Evolutionary conservation across 2,888 invertebrate genomes (phyloP), one percentile per base, ranked within the genome.

Genomic region (Pantelozetes paolii): DNA sequence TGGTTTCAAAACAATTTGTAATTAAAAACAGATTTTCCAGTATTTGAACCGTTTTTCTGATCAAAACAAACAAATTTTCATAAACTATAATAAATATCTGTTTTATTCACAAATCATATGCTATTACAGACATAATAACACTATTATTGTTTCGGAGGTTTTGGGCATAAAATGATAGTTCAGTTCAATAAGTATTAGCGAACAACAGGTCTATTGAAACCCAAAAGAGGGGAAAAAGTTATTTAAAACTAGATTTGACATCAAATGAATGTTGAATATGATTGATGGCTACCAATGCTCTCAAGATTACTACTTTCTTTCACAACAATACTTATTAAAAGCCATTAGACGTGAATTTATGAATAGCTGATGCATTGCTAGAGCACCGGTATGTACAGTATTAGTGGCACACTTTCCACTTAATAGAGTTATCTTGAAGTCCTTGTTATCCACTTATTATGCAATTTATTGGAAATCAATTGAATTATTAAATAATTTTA

Each of bases 231-330:
- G 18, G 40, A 20, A 18, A 6, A 36, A 64, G 36, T 64, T 64
- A 36, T 64, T 64, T 64, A 36, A 64, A 64, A 64, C 36, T 36
- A 64, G 20, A 64, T 36, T 64, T 64, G 64, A 64, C 64, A 64
- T 23, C 18, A 64, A 30, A 64, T 64, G 40, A 64, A 64, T 64
- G 64, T 36, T 40, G 36, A 64, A 64, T 64, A 64, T 64, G 64
- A 64, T 64, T 64, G 64, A 64, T 64, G 64, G 40, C 36, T 18
- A 64, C 57, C 54, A 57, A 57, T 57, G 30, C 1, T 57, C 13
- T 9, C 13, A 57, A 57, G 18, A 18, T 28, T 18, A 15, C 30
- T 6, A 11, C 1, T 28, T 28, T 13, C 18, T 11, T 57, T 57
- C 15, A 57, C 57, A 54, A 54, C 13, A 54, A 54, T 6, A 26